Conservation (phyloP, 2,113 vertebrate genomes). For the Cyprinodon brontotheroides region DNA sequence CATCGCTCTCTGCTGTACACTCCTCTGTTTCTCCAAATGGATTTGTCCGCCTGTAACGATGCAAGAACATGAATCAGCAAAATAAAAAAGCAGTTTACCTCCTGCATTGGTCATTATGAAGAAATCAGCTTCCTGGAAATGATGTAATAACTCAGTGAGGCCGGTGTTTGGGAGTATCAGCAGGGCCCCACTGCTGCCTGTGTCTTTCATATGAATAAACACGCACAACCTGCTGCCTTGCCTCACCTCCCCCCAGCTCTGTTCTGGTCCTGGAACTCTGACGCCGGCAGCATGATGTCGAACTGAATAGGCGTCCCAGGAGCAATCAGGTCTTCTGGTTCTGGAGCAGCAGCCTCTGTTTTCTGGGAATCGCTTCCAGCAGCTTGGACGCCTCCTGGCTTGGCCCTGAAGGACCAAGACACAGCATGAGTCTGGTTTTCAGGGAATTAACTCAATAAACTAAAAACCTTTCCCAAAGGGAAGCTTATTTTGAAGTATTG, state of each 20-base stretch:
- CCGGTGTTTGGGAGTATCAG: slow-evolving; percentile 35
- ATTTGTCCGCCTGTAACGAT: slow-evolving; percentile 86
- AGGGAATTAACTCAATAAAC: not conserved
- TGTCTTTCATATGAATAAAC: slow-evolving; percentile 13
- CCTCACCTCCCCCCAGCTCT: slow-evolving; percentile 82
- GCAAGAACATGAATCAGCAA: slow-evolving; percentile 15
- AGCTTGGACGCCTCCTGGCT: slow-evolving; percentile 66
- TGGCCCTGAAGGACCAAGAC: slow-evolving; percentile 63
- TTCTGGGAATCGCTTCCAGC: slow-evolving; percentile 61
- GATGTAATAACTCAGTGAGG: slow-evolving; percentile 11
- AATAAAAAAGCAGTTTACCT: slow-evolving; percentile 38
- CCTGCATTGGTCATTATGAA: slow-evolving; percentile 27
- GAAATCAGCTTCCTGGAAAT: slow-evolving; percentile 50
- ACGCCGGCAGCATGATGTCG: slow-evolving; percentile 92
- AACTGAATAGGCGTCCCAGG: slow-evolving; percentile 97
- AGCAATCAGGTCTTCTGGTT: slow-evolving; percentile 86
- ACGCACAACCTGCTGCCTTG: slow-evolving; percentile 9
- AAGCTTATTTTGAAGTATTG: not conserved
- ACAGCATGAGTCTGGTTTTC: not conserved
- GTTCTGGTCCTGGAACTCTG: slow-evolving; percentile 95
- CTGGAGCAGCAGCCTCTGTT: slow-evolving; percentile 51
- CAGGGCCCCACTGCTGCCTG: not conserved
- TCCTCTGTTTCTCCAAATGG: slow-evolving; percentile 93
- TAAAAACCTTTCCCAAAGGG: not conserved
- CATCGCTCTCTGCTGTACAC: slow-evolving; percentile 83